phyloP scores from a whole-genome alignment of 1,140 invertebrate genomes.

The Drosophila santomea region DNA sequence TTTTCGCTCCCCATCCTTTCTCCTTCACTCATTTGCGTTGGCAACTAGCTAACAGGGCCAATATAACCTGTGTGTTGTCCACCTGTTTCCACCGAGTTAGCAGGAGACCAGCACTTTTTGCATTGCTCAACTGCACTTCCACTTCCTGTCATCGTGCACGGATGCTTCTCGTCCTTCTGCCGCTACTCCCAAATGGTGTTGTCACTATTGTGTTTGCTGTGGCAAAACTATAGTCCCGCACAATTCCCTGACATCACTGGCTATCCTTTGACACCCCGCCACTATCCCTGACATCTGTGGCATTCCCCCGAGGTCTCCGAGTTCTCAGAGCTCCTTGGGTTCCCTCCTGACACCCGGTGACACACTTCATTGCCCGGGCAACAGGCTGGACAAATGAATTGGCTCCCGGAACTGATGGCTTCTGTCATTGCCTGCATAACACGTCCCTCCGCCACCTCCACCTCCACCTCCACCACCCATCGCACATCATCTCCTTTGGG shows the following conservation, averaged over 20 bases:
- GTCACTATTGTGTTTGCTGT: conserved; percentile 66
- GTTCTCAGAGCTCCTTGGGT: conserved; percentile 3
- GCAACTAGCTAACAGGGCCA: conserved; percentile 31
- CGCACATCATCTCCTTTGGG: conserved; percentile 14
- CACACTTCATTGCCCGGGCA: conserved; percentile 36
- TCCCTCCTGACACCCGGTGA: conserved; percentile 26
- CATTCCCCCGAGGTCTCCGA: not conserved
- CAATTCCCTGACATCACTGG: conserved; percentile 59
- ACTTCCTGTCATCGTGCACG: conserved; percentile 39
- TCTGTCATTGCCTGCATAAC: conserved; percentile 32
- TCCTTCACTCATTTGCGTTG: conserved; percentile 51
- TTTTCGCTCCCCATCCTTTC: not conserved
- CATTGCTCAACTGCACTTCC: conserved; percentile 68
- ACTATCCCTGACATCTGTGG: conserved; percentile 2
- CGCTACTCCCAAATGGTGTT: conserved; percentile 38
- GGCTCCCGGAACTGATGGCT: conserved; percentile 25
- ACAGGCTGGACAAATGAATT: conserved; percentile 68
- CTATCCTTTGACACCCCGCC: conserved; percentile 7
- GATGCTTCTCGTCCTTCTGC: conserved; percentile 9
- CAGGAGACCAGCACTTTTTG: conserved; percentile 23
- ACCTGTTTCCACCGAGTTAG: not conserved
- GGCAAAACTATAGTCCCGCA: conserved; percentile 60
- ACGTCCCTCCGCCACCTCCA: no score
- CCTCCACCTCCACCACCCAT: not conserved
- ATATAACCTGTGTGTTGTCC: conserved; percentile 35